Base-by-base conservation (phyloP, 2,797 vertebrate species). In the Catostomus latipinnis region DNA sequence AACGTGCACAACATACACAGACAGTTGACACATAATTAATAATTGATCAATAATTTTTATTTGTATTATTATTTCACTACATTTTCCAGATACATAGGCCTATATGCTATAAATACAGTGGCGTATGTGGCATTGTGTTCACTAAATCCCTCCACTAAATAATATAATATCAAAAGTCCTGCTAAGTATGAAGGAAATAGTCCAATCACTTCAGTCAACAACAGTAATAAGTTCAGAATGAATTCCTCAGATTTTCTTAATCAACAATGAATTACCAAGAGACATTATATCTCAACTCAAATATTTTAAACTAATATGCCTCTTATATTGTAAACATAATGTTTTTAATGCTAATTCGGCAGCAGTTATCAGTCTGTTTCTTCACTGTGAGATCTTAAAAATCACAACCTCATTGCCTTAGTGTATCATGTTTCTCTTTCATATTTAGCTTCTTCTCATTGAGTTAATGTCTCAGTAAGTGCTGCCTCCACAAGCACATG, bases 71-170 rank as follows among this genome's bases (percentile, higher is more conserved):
- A 34, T 34, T 34, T 34, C 34, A 34, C 34, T 34, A 34, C 34
- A 34, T 34, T 34, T 34, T 34, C 34, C 34, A 34, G 34, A 34
- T 34, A 34, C 46, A 66, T 34, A 6, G n/a, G 34, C 34, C 34
- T 34, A 34, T 34, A 60, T 50, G 8, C 58, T 82, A 71, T 71
- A 81, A 71, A 22, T 22, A 22, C 22, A 82, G 65, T 70, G 58
- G 68, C 43, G 57, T 56, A 45, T n/a, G 16, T 71, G 1, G 43
- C n/a, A 10, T 71, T 57, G 50, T 57, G 72, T 62, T 76, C 56
- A 76, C 76, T 56, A 75, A 76, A 52, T 79, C 67, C 54, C 62
- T 56, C 49, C 6, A 68, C 82, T 83, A 86, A 86, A 82, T 72
- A 79, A 79, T 85, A 75, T 81, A 68, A 65, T 78, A 78, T 81